These are phyloP conservation scores for Plumapathes pennacea DNA, from an alignment of 92 coral and sea anemone genomes.

Conservation along the genomic window DNA sequence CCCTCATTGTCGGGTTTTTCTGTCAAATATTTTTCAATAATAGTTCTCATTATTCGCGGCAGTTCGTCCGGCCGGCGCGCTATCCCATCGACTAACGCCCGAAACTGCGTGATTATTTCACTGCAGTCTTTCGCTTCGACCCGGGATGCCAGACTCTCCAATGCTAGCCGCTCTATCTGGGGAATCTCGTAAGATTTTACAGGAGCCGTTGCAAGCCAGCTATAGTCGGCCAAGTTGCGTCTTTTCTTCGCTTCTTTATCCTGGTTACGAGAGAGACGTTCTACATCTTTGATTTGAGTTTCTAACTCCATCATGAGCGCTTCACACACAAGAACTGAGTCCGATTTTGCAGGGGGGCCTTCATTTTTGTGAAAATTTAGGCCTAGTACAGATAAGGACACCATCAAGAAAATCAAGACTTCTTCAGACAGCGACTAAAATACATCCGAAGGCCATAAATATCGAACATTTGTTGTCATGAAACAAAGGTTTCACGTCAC, in stretches of 20 bases:
- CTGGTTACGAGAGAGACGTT: slow-evolving; percentile 37
- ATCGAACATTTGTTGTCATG: too few species aligned
- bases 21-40: slow-evolving; percentile 64
- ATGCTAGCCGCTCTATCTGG: slow-evolving; percentile 71
- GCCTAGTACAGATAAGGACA: slow-evolving; percentile 63
- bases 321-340: slow-evolving; percentile 62
- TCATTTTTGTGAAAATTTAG: slow-evolving; percentile 45
- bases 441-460: too few species aligned
- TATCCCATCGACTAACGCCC: slow-evolving; percentile 60
- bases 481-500: too few species aligned
- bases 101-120: slow-evolving; percentile 59
- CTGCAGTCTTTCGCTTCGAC: slow-evolving; percentile 80
- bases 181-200: slow-evolving; percentile 48
- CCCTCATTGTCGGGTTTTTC: slow-evolving; percentile 29
- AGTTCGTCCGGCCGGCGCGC: slow-evolving; percentile 48
- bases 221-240: slow-evolving; percentile 66
- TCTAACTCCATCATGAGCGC: slow-evolving; percentile 79
- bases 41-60: slow-evolving; percentile 62
- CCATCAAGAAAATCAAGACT: too few species aligned
- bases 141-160: slow-evolving; percentile 74
- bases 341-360: slow-evolving; percentile 61
- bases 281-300: slow-evolving; percentile 60
- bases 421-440: too few species aligned
- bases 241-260: slow-evolving; percentile 65
- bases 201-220: slow-evolving; percentile 73